These are phyloP conservation scores for Thymelicus sylvestris DNA, from an alignment of 2,888 invertebrate genomes.

Conservation along the genomic window DNA sequence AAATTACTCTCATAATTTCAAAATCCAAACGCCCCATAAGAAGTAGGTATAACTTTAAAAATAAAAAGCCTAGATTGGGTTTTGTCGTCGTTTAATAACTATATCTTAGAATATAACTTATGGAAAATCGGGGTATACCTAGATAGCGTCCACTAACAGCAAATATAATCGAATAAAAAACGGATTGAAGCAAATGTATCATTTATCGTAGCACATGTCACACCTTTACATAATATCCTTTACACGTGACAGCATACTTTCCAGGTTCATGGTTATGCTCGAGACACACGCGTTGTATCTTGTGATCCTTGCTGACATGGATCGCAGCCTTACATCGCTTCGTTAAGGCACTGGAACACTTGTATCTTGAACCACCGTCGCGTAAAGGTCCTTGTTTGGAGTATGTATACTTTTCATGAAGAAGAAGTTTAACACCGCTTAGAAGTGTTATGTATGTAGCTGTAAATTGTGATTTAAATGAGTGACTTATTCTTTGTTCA, in stretches of 20 bases:
- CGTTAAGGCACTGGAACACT: constrained; percentile 52
- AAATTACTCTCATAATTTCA: too few relatives aligned
- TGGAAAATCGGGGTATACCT: too few relatives aligned
- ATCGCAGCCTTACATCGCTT: constrained; percentile 56
- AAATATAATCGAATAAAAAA: too few relatives aligned
- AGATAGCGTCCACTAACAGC: too few relatives aligned
- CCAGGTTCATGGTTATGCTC: constrained; percentile 45
- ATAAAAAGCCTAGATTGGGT: too few relatives aligned
- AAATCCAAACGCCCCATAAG: too few relatives aligned
- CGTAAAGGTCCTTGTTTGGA: constrained; percentile 51
- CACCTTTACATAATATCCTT: constrained; percentile 11
- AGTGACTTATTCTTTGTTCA: too few relatives aligned
- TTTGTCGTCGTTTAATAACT: too few relatives aligned
- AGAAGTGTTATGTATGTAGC: constrained; percentile 24
- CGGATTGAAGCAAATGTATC: too few relatives aligned
- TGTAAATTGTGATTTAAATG: not conserved
- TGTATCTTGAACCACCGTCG: constrained; percentile 55
- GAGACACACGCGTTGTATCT: constrained; percentile 39
- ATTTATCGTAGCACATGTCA: not conserved
- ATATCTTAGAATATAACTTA: too few relatives aligned
- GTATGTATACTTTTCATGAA: constrained; percentile 55
- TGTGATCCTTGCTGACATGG: constrained; percentile 48
- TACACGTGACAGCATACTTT: constrained; percentile 38
- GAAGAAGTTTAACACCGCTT: constrained; percentile 46
- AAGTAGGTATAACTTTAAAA: too few relatives aligned